Percentiles rank a stretch among this genome's conserved stretches.
Evolutionary conservation across 2,888 invertebrate genomes (phyloP).

Genomic region (Carabus problematicus): DNA sequence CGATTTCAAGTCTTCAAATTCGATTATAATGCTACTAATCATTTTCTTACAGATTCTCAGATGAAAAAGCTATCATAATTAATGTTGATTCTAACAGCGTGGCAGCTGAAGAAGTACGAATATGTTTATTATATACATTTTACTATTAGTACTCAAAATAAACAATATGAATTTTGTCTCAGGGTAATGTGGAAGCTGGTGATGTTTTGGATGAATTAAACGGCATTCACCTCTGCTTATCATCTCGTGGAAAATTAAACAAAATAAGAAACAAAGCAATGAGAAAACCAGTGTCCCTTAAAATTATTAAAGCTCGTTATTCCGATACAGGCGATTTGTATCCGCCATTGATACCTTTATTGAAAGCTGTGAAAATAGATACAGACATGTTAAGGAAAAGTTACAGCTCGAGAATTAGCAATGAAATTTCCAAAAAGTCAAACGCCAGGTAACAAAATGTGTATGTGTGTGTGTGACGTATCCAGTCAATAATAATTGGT

Average conservation of each 20-base stretch:
- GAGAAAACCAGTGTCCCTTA: conserved; percentile 60
- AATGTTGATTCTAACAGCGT: conserved; percentile 67
- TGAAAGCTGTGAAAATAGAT: conserved; percentile 53
- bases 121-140: conserved; percentile 20
- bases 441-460: conserved; percentile 17
- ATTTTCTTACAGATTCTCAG: conserved; percentile 61
- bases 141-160: not conserved
- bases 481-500: conserved; percentile 1
- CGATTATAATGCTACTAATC: conserved; percentile 8
- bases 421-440: conserved; percentile 25
- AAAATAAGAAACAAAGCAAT: conserved; percentile 60
- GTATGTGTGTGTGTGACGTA: not conserved
- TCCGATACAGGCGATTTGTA: conserved; percentile 57
- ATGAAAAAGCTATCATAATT: conserved; percentile 66
- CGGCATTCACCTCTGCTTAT: conserved; percentile 61
- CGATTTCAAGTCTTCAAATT: not conserved
- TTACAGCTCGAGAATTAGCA: conserved; percentile 40
- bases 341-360: conserved; percentile 58
- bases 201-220: conserved; percentile 71
- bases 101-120: conserved; percentile 67
- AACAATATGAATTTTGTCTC: conserved; percentile 23
- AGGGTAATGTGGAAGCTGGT: conserved; percentile 67
- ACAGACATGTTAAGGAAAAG: conserved; percentile 47
- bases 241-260: conserved; percentile 61
- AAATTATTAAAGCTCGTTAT: conserved; percentile 64